Conservation (phyloP, 2,113 vertebrate genomes). For the Spea bombifrons region DNA sequence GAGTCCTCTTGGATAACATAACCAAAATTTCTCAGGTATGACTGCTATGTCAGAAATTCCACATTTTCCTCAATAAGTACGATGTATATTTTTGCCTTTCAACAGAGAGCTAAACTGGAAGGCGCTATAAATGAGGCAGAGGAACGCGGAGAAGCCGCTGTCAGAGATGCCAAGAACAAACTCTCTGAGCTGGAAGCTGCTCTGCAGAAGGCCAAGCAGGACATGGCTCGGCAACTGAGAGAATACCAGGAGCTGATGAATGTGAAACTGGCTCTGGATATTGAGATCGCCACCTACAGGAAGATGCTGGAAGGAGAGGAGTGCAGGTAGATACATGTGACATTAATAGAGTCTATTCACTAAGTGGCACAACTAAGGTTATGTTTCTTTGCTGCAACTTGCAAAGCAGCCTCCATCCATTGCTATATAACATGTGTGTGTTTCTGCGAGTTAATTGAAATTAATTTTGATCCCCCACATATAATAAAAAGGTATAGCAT, state of each 20-base stretch:
- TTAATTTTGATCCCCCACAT: no score
- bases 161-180: slow-evolving; percentile 32
- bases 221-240: slow-evolving; percentile 37
- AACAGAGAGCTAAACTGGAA: slow-evolving; percentile 44
- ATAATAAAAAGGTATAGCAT: no score
- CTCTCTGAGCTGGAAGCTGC: slow-evolving; percentile 40
- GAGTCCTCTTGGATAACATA: no score
- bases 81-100: background rate
- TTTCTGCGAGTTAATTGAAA: no score
- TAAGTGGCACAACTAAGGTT: no score
- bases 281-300: slow-evolving; percentile 96
- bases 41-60: background rate
- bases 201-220: slow-evolving; percentile 41
- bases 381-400: no score
- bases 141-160: slow-evolving; percentile 45
- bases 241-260: slow-evolving; percentile 49
- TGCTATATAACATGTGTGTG: no score
- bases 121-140: slow-evolving; percentile 46
- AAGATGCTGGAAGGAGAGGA: slow-evolving; percentile 96
- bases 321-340: slow-evolving; percentile 63
- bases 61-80: background rate
- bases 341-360: no score
- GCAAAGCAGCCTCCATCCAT: no score
- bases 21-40: no score
- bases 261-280: slow-evolving; percentile 63